Conservation (phyloP, 1,140 invertebrate species). For the Euura saliciscinereae region DNA sequence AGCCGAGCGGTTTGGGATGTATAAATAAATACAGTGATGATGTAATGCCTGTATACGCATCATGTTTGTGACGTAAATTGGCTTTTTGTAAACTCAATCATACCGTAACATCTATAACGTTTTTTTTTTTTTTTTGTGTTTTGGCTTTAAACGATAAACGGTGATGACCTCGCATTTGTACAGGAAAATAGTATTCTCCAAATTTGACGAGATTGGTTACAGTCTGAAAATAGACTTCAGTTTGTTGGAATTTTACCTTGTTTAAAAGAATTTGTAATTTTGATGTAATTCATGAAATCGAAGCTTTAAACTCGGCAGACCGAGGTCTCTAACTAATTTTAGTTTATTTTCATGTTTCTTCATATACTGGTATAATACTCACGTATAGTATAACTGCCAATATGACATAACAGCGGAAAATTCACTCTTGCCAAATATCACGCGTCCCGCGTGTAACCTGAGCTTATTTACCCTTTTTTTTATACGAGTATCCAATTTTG, state of each 20-base stretch:
- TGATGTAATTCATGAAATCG: too few relatives aligned
- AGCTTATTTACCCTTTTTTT: background rate
- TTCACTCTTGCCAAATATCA: background rate
- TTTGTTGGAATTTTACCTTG: too few relatives aligned
- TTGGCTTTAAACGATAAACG: too few relatives aligned
- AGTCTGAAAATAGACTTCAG: too few relatives aligned
- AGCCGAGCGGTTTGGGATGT: background rate
- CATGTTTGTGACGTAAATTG: too few relatives aligned
- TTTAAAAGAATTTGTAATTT: too few relatives aligned
- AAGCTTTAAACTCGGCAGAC: too few relatives aligned
- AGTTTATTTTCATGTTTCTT: constrained; percentile 5
- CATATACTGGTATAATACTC: background rate
- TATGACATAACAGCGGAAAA: background rate
- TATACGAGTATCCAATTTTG: too few relatives aligned
- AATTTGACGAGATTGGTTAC: too few relatives aligned
- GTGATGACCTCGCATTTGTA: too few relatives aligned
- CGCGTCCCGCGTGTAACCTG: background rate
- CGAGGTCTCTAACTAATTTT: background rate
- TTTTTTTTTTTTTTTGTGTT: background rate
- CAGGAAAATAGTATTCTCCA: too few relatives aligned
- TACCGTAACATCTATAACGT: background rate
- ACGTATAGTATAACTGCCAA: background rate
- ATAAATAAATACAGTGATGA: background rate
- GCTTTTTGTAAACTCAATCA: background rate
- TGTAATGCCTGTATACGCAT: background rate